Base-by-base conservation (phyloP, 2,888 invertebrate species). In the Apamea crenata region DNA sequence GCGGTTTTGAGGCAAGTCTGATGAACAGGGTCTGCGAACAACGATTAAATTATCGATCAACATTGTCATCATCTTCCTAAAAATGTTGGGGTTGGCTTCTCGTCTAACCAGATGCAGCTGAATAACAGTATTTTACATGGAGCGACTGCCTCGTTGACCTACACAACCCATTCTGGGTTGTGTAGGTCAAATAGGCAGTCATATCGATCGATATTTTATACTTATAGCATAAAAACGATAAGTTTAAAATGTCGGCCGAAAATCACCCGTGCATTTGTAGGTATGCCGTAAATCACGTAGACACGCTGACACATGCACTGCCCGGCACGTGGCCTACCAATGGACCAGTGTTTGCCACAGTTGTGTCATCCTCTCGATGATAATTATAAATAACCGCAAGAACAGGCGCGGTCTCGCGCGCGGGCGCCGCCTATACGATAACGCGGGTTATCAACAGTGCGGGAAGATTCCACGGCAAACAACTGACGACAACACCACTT, bases 391-490 rank as follows among this genome's bases (percentile, higher is more conserved):
- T 93, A 93, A 92, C 90, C 88, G 83, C 80, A 87, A 81, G 88
- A 90, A 88, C 89, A 87, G 87, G 89, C 82, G 87, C 90, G 89
- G 94, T 95, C 96, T 96, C 95, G 95, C 94, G 96, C 94, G 91
- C 92, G 92, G 88, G 89, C 90, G 90, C 84, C 88, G 89, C 85
- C 86, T 88, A 66, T 79, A 63, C 68, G 95, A 94, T 96, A 95
- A 92, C 87, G 72, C 83, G 90, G 95, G 96, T 95, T 96, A 96
- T 96, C 96, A 85, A 86, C 88, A 87, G 87, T 91, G 93, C 93
- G 95, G 96, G 95, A 96, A 96, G 96, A 96, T 96, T 96, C 96
- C 96, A 96, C 93, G 79, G 94, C 96, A 96, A 96, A 96, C 96
- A 96, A 96, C 93, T 88, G 86, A 82, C 78, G 84, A 90, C 87